These are phyloP conservation scores for Carlito syrichta DNA, from an alignment of 2,113 vertebrate genomes.

Conservation along the genomic window DNA sequence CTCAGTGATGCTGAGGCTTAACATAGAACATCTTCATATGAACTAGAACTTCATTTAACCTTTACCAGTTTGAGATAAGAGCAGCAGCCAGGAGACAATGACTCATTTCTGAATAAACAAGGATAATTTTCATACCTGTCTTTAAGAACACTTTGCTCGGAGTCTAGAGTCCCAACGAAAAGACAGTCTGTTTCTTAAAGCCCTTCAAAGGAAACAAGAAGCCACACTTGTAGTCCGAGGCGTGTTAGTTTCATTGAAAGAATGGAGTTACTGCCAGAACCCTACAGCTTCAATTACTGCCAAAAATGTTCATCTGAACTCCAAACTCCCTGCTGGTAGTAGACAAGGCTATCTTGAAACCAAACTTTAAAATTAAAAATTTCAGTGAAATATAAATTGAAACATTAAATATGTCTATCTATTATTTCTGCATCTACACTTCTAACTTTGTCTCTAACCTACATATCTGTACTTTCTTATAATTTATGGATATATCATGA, in stretches of 20 bases:
- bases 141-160: background rate
- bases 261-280: background rate
- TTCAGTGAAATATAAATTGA: background rate
- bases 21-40: background rate
- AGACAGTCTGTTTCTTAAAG: background rate
- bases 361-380: background rate
- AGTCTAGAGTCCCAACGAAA: background rate
- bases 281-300: background rate
- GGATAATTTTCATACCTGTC: slow-evolving; percentile 11
- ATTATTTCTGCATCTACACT: background rate
- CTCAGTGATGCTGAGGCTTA: background rate
- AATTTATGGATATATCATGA: background rate
- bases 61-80: background rate
- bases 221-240: background rate
- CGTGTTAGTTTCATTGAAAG: background rate
- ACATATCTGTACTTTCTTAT: background rate
- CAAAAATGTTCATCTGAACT: background rate
- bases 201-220: background rate
- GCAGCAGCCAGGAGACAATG: background rate
- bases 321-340: too few species aligned
- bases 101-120: slow-evolving; percentile 41
- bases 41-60: background rate
- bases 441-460: background rate
- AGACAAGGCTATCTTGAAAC: background rate
- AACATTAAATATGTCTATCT: background rate